Base-by-base conservation (phyloP, 2,113 vertebrate species). In the Promerops cafer region DNA sequence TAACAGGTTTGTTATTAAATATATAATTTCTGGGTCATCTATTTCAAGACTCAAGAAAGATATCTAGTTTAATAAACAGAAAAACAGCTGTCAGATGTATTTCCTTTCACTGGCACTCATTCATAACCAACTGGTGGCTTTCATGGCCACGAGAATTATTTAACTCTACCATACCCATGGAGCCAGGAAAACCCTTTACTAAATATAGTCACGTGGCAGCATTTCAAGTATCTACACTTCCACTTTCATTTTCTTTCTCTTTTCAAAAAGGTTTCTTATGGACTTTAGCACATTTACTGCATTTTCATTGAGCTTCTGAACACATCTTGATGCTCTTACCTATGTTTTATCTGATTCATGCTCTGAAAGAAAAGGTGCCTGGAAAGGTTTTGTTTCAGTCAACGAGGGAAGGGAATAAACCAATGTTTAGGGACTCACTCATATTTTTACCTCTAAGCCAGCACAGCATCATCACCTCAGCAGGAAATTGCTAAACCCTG, bases 11-110 rank as follows among this genome's bases (percentile, higher is more conserved):
- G 78, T 93, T 95, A 96, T 91, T 84, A 93, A 95, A 96, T 92
- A 92, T 83, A 50, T 89, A 94, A 93, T 89, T 96, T 95, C 95
- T 97, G 92, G 96, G 95, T 94, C 95, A 96, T 95, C 96, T 96
- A 96, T 95, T 96, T 96, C 91, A 79, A 87, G 89, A 72, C 66
- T 82, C 27, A 63, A 79, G 57, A 82, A 84, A 89, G 92, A 68
- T 28, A 96, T 70, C 88, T 88, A 33, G 64, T 93, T 93, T 94
- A 93, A 91, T 90, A 92, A 96, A 96, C 96, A 95, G 81, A 92
- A 94, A 94, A 97, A 87, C 96, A 96, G 95, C 84, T 96, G 95
- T 94, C 94, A 82, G 69, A 72, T 66, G 28, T 92, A 91, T 94
- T 94, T 94, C 92, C 94, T 94, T 95, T 94, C 83, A 69, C 91